Conservation (phyloP, 2,888 invertebrate genomes). For the Hirudinaria manillensis region DNA sequence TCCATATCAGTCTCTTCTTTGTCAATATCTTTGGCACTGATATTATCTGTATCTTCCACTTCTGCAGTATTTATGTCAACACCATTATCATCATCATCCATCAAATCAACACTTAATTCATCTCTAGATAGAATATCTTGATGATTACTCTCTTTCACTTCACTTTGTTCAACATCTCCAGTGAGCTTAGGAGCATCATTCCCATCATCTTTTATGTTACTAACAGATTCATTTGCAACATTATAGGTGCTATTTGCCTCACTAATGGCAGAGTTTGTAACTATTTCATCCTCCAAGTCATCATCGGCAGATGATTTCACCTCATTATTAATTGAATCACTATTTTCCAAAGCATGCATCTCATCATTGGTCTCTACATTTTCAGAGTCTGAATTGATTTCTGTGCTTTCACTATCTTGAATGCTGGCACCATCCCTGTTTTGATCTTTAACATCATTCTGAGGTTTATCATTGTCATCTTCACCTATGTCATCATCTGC, state of each 20-base stretch:
- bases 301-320: no score
- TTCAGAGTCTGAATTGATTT: background rate
- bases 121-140: no score
- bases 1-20: background rate
- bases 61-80: background rate
- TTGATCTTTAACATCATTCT: slow-evolving; percentile 11
- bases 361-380: slow-evolving; percentile 8
- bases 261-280: no score
- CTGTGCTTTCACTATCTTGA: background rate
- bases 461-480: slow-evolving; percentile 7
- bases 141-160: no score
- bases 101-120: background rate
- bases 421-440: background rate
- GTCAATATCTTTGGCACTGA: background rate
- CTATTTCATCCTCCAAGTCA: no score
- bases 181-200: no score
- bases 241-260: no score
- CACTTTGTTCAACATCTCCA: background rate
- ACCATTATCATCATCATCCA: background rate
- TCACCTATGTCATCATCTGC: background rate
- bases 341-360: background rate
- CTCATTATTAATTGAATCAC: no score
- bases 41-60: background rate
- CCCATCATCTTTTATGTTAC: no score
- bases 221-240: no score